Conservation (phyloP, 2,888 invertebrate species). For the Platycheirus albimanus region DNA sequence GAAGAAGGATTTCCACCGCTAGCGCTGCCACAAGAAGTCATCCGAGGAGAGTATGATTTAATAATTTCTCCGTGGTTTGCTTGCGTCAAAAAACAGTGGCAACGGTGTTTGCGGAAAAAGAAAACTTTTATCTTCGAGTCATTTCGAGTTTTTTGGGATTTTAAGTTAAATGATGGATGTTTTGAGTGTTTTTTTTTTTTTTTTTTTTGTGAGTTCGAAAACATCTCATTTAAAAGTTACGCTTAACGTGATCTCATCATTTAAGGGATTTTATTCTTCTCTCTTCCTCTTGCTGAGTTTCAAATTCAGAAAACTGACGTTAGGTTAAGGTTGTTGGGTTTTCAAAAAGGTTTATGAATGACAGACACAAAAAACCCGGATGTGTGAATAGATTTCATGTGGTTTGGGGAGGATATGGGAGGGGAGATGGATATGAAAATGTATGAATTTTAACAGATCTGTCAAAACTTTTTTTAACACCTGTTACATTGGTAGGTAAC, state of each 20-base stretch:
- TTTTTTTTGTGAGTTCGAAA: background rate
- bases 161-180: constrained; percentile 3
- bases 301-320: background rate
- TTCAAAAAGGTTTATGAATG: background rate
- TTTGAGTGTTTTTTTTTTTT: background rate
- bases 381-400: background rate
- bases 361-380: background rate
- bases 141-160: constrained; percentile 17
- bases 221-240: constrained; percentile 34
- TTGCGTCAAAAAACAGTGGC: constrained; percentile 16
- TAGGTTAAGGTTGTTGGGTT: background rate
- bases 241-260: background rate
- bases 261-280: background rate
- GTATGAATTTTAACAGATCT: constrained; percentile 35
- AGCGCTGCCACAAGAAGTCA: too few species aligned
- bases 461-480: constrained; percentile 35
- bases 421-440: background rate
- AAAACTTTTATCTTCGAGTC: constrained; percentile 1
- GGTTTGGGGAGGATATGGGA: too few species aligned
- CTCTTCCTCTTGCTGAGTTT: background rate
- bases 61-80: constrained; percentile 38
- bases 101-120: background rate
- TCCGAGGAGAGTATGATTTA: constrained; percentile 26
- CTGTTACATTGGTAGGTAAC: too few species aligned
- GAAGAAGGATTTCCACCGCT: background rate